Evolutionary conservation across 2,888 invertebrate genomes (phyloP).

Genomic region (Uloborus plumipes): DNA sequence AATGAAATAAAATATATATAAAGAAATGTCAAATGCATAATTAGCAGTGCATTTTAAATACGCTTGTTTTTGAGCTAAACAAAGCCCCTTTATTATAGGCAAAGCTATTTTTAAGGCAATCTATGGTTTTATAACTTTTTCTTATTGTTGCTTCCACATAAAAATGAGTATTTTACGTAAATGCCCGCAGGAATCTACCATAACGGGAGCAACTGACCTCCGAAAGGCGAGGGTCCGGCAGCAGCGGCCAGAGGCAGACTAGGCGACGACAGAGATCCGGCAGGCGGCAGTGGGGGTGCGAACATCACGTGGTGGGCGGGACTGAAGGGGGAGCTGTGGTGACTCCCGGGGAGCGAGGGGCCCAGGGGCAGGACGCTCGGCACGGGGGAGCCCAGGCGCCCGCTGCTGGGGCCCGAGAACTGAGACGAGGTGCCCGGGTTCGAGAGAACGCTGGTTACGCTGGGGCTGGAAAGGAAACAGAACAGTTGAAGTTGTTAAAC

Average conservation of each 20-base stretch:
- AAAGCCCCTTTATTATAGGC: too few relatives aligned
- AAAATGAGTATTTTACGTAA: too few relatives aligned
- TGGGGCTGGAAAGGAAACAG: constrained; percentile 27
- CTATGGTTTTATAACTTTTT: too few relatives aligned
- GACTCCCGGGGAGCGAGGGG: constrained; percentile 46
- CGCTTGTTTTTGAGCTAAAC: too few relatives aligned
- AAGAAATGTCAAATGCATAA: too few relatives aligned
- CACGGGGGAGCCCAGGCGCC: constrained; percentile 33
- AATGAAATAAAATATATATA: too few relatives aligned
- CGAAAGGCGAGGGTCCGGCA: constrained; percentile 64
- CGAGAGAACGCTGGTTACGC: constrained; percentile 31
- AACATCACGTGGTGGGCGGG: constrained; percentile 67
- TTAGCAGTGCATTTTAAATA: too few relatives aligned
- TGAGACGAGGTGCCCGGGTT: constrained; percentile 37
- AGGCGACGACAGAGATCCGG: constrained; percentile 63
- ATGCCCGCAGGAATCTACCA: too few relatives aligned
- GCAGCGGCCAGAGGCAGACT: constrained; percentile 62
- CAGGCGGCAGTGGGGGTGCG: constrained; percentile 66
- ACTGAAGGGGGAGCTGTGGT: constrained; percentile 38
- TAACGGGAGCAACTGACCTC: constrained; percentile 65
- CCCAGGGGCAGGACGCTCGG: constrained; percentile 51
- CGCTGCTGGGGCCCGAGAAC: constrained; percentile 32
- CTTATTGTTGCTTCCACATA: too few relatives aligned
- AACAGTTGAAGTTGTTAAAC: background rate
- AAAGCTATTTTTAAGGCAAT: too few relatives aligned